Conservation (phyloP, 2,113 vertebrate genomes). For the Sebastes fasciatus region DNA sequence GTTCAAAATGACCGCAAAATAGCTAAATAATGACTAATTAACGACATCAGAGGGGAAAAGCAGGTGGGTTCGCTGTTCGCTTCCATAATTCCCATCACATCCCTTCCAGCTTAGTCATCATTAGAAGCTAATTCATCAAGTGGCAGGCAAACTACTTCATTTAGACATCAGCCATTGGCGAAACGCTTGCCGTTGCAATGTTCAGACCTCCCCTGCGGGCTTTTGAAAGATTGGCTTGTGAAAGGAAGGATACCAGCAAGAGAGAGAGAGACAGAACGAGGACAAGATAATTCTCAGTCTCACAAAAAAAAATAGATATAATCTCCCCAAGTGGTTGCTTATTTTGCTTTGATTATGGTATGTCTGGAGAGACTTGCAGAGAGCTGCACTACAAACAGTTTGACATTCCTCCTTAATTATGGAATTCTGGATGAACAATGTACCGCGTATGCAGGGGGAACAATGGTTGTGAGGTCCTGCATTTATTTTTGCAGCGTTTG, state of each 20-base stretch:
- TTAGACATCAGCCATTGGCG: slow-evolving; percentile 69
- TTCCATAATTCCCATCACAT: slow-evolving; percentile 69
- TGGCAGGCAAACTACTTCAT: slow-evolving; percentile 62
- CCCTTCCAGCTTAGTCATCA: slow-evolving; percentile 72
- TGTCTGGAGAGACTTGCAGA: slow-evolving; percentile 73
- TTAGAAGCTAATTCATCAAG: slow-evolving; percentile 75
- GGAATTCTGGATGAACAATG: slow-evolving; percentile 81
- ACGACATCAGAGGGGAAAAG: slow-evolving; percentile 68
- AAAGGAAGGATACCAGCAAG: slow-evolving; percentile 45
- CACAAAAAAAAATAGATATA: slow-evolving; percentile 48
- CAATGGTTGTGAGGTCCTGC: slow-evolving; percentile 76
- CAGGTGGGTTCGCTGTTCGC: slow-evolving; percentile 70
- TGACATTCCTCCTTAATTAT: slow-evolving; percentile 84
- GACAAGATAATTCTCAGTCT: slow-evolving; percentile 44
- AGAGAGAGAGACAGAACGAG: slow-evolving; percentile 44
- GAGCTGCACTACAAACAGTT: slow-evolving; percentile 77
- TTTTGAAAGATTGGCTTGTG: slow-evolving; percentile 55
- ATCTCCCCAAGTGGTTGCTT: slow-evolving; percentile 78
- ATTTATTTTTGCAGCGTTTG: slow-evolving; percentile 81
- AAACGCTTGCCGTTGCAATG: slow-evolving; percentile 45
- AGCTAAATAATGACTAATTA: slow-evolving; percentile 75
- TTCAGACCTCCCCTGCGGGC: slow-evolving; percentile 51
- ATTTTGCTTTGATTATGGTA: slow-evolving; percentile 82
- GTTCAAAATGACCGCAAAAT: slow-evolving; percentile 74
- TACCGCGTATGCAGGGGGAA: slow-evolving; percentile 65